Conservation (phyloP, 2,888 invertebrate species). For the Zootermopsis nevadensis region DNA sequence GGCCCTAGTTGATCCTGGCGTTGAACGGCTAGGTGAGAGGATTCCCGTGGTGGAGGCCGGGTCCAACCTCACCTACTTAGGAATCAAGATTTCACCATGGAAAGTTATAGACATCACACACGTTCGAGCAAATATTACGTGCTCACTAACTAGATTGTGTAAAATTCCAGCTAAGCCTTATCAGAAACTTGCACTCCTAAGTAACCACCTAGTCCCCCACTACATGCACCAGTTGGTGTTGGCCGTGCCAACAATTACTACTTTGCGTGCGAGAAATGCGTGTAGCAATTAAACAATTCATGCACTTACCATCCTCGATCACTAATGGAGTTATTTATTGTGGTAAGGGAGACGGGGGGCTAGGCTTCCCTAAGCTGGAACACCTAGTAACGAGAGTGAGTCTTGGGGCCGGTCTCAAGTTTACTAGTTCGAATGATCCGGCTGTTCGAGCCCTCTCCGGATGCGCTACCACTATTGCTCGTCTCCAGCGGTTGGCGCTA, state of each 20-base stretch:
- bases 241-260: constrained; percentile 2
- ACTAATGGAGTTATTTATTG: constrained; percentile 56
- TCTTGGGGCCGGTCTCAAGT: constrained; percentile 52
- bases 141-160: background rate
- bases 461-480: background rate
- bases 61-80: constrained; percentile 20
- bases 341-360: constrained; percentile 57
- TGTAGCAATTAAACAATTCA: constrained; percentile 14
- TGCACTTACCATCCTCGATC: constrained; percentile 56
- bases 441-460: background rate
- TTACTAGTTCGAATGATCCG: background rate
- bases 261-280: constrained; percentile 19
- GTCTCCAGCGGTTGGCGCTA: background rate
- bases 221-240: constrained; percentile 37
- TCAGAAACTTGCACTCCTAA: constrained; percentile 40
- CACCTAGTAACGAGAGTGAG: constrained; percentile 50
- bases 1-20: constrained; percentile 56
- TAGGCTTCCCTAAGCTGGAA: constrained; percentile 58
- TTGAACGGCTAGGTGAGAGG: constrained; percentile 48
- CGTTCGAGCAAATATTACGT: background rate
- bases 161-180: constrained; percentile 22
- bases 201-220: constrained; percentile 26
- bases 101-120: background rate
- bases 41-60: constrained; percentile 32
- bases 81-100: constrained; percentile 36